A percentile compares a stretch with the other conserved stretches of the same genome.
Evolutionary conservation across 2,888 invertebrate genomes (phyloP).

Genomic region (Anorthoa munda): DNA sequence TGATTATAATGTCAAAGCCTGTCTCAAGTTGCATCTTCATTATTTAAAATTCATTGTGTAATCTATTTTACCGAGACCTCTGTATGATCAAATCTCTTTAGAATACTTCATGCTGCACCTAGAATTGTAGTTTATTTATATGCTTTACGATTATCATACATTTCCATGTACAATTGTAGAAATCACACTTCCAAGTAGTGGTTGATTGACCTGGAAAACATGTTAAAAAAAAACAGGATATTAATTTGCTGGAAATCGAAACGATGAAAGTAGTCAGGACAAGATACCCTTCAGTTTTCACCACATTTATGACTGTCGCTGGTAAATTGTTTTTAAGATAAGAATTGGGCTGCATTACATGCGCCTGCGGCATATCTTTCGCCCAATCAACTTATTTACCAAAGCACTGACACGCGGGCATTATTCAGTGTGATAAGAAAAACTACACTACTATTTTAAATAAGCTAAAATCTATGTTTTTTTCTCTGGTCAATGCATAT

Average conservation of each 20-base stretch:
- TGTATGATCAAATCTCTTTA: neutral
- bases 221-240: conserved; percentile 38
- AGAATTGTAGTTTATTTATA: neutral
- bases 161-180: conserved; percentile 5
- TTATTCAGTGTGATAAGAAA: neutral
- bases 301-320: neutral
- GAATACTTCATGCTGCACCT: neutral
- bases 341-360: neutral
- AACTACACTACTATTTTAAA: neutral
- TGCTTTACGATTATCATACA: no score
- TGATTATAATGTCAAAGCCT: conserved; percentile 12
- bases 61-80: conserved; percentile 1
- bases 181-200: neutral
- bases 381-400: neutral
- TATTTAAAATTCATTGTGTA: neutral
- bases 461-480: neutral
- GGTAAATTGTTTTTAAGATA: neutral
- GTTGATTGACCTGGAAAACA: conserved; percentile 4
- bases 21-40: conserved; percentile 1
- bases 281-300: conserved; percentile 18
- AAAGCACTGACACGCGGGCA: no score
- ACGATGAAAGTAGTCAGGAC: conserved; percentile 28
- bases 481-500: neutral
- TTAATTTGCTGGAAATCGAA: conserved; percentile 28
- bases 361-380: neutral